phyloP scores from a whole-genome alignment of 2,113 vertebrate genomes.

The Leptobrachium ailaonicum region DNA sequence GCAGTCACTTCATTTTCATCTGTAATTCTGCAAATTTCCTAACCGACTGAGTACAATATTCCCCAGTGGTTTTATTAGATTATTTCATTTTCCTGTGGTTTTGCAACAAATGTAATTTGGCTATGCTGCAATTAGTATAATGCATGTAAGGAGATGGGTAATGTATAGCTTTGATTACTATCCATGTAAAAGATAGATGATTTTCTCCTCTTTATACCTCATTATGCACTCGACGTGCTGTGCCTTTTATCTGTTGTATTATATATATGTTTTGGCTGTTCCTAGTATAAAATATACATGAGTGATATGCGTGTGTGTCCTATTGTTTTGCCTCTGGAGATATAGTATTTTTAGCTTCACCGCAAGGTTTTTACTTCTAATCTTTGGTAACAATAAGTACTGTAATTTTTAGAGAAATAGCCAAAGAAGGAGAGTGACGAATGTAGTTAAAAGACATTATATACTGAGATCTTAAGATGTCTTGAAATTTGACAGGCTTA shows the following conservation, averaged over 20 bases:
- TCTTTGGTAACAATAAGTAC: neutral
- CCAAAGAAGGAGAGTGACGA: neutral
- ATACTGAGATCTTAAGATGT: neutral
- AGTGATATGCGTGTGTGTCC: neutral
- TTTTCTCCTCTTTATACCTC: neutral
- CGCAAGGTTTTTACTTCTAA: too few species aligned
- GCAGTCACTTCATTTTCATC: neutral
- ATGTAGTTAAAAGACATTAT: slow-evolving; percentile 1
- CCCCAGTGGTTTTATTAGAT: neutral
- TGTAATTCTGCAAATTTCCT: neutral
- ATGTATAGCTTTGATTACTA: neutral
- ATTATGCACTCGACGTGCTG: neutral
- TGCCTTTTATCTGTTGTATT: neutral
- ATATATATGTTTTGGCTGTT: neutral
- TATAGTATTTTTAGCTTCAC: too few species aligned
- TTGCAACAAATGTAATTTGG: neutral
- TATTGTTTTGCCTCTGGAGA: too few species aligned
- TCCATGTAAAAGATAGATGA: neutral
- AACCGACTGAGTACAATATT: neutral
- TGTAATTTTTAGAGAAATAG: neutral
- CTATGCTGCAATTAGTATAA: neutral
- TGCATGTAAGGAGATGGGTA: neutral
- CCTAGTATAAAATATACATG: neutral
- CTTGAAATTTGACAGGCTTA: neutral
- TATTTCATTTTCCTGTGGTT: neutral